Percentiles rank a stretch among this genome's conserved stretches.
Evolutionary conservation across 2,113 vertebrate species (phyloP).

Genomic region (Chloropsis hardwickii): DNA sequence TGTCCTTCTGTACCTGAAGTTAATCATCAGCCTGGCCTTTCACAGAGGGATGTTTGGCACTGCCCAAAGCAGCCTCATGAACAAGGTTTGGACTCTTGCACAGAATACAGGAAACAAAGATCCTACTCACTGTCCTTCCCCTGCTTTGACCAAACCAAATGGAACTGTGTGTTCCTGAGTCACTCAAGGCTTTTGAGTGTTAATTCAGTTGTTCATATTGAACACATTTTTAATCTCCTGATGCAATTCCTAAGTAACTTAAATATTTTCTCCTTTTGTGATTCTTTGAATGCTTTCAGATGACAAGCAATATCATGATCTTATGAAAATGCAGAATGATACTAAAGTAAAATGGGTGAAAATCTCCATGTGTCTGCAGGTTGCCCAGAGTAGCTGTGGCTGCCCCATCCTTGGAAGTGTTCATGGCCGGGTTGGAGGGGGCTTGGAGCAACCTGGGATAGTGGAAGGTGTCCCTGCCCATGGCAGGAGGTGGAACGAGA

Average conservation of each 20-base stretch:
- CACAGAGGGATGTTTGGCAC: not conserved
- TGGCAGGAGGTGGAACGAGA: not conserved
- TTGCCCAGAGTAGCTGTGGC: not conserved
- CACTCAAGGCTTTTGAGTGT: not conserved
- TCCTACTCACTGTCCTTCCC: not conserved
- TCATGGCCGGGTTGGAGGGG: not conserved
- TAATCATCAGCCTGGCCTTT: not conserved
- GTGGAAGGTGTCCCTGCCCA: not conserved
- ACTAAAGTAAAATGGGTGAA: not conserved
- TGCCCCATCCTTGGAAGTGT: not conserved
- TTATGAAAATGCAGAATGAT: not conserved
- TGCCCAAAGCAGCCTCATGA: not conserved
- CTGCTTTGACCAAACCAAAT: not conserved
- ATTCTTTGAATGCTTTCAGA: not conserved
- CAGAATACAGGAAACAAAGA: not conserved
- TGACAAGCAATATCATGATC: not conserved
- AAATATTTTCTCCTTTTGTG: not conserved
- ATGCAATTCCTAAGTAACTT: not conserved
- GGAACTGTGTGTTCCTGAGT: not conserved
- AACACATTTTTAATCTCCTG: not conserved
- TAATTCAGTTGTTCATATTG: not conserved
- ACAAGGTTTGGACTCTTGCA: not conserved
- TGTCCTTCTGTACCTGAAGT: not conserved
- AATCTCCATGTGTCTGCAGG: not conserved
- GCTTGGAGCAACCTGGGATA: not conserved